These are phyloP conservation scores for Scelioninae gen. 1 DNA, from an alignment of 2,888 invertebrate genomes.

Conservation along the genomic window DNA sequence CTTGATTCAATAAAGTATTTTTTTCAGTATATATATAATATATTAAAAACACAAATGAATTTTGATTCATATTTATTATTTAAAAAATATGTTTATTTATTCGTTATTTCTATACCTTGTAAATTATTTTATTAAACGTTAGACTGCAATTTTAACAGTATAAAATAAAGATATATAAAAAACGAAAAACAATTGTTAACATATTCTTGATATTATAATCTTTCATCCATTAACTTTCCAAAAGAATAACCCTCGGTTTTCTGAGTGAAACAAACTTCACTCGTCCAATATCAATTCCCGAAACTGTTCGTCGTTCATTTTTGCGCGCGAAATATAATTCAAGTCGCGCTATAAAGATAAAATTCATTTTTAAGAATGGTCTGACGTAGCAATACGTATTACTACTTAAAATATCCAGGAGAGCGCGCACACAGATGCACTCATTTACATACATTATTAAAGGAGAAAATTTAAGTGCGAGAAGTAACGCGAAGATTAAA, in stretches of 20 bases:
- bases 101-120: no score
- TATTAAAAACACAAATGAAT: no score
- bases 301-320: slow-evolving; percentile 35
- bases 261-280: slow-evolving; percentile 7
- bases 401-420: no score
- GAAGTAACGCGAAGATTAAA: slow-evolving; percentile 68
- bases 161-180: no score
- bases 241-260: neutral
- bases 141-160: no score
- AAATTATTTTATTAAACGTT: no score
- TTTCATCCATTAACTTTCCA: neutral
- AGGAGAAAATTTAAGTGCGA: slow-evolving; percentile 65
- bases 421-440: no score
- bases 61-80: no score
- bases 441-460: slow-evolving; percentile 62
- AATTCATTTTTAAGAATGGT: slow-evolving; percentile 62
- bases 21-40: no score
- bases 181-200: neutral
- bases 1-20: no score
- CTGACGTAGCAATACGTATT: no score
- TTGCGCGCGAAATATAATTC: slow-evolving; percentile 11
- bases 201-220: neutral
- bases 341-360: slow-evolving; percentile 32
- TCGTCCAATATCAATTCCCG: slow-evolving; percentile 32
- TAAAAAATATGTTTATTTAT: no score